phyloP scores from a whole-genome alignment of 2,888 invertebrate genomes.

The Cephus nigrinus region DNA sequence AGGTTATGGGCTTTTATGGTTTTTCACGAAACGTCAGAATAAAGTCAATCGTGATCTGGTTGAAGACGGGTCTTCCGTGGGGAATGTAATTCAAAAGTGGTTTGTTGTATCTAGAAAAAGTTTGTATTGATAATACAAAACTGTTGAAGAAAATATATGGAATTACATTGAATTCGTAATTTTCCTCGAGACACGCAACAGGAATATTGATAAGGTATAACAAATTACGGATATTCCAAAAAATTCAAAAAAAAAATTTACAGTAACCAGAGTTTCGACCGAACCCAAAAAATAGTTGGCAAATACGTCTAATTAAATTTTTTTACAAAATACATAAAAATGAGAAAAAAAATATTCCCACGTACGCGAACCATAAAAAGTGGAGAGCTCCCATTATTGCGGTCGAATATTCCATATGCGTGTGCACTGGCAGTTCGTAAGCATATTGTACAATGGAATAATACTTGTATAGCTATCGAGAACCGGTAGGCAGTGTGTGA shows the following conservation, averaged over 20 bases:
- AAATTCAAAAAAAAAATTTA: background rate
- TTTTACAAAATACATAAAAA: background rate
- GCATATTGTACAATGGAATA: background rate
- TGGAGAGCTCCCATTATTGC: background rate
- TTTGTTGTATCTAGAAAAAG: background rate
- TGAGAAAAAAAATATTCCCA: background rate
- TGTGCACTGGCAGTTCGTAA: background rate
- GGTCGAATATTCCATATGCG: background rate
- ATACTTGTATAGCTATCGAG: background rate
- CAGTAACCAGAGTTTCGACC: no score
- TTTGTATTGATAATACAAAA: background rate
- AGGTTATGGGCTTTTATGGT: background rate
- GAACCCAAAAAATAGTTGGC: no score
- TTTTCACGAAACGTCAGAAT: background rate
- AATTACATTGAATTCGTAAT: background rate
- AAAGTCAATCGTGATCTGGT: background rate
- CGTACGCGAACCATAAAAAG: background rate
- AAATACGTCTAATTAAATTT: background rate
- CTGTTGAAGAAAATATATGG: background rate
- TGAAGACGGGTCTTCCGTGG: background rate
- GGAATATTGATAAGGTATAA: background rate
- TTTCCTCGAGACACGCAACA: background rate
- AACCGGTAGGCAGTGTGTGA: background rate
- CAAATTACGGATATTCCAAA: background rate
- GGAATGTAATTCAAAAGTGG: background rate